Evolutionary conservation across 2,888 invertebrate species (phyloP).

Genomic region (Ormyrus pomaceus): DNA sequence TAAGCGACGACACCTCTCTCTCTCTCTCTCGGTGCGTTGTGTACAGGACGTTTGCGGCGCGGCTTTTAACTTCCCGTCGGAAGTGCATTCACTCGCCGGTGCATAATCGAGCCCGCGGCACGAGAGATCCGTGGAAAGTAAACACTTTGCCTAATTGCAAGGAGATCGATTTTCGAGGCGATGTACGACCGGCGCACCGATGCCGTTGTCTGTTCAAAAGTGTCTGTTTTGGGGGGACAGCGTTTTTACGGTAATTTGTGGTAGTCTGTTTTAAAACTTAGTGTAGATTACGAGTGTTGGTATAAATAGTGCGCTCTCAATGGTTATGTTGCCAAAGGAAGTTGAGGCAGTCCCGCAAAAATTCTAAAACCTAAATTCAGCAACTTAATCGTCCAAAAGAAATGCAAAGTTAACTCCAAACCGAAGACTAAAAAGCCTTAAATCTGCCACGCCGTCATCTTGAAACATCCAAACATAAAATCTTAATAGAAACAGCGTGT

Average conservation of each 20-base stretch:
- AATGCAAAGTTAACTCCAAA: not conserved
- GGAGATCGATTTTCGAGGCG: too few species aligned
- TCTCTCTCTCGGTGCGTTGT: too few species aligned
- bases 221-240: not conserved
- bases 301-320: too few species aligned
- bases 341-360: too few species aligned
- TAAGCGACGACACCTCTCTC: not conserved
- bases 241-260: too few species aligned
- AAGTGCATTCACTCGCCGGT: conserved; percentile 22
- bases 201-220: too few species aligned
- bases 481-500: not conserved
- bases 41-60: conserved; percentile 44
- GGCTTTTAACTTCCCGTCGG: conserved; percentile 1
- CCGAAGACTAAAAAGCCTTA: not conserved
- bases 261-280: not conserved
- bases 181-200: too few species aligned
- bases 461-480: not conserved
- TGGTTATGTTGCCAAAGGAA: too few species aligned
- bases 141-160: not conserved
- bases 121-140: conserved; percentile 3
- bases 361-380: too few species aligned
- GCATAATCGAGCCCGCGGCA: not conserved
- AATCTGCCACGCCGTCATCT: not conserved
- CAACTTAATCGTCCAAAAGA: too few species aligned
- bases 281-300: not conserved